Percentiles rank a stretch among this genome's conserved stretches.
Evolutionary conservation across 2,797 vertebrate genomes (phyloP).

Genomic region (Luscinia luscinia): DNA sequence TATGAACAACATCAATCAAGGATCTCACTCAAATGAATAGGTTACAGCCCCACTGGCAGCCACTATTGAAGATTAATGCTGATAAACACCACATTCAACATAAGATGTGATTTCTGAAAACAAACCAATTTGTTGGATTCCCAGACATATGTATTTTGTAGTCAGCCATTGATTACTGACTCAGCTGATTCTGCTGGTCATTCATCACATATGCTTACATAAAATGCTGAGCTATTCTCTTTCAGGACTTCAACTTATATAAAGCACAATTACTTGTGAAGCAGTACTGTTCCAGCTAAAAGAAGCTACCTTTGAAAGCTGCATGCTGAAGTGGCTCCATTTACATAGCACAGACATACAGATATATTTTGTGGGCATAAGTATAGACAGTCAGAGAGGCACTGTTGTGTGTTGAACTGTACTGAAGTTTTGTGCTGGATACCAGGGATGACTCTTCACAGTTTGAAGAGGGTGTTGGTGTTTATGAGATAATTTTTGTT

Average conservation of each 20-base stretch:
- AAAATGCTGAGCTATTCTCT: slow-evolving; percentile 36
- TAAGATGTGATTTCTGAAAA: slow-evolving; percentile 49
- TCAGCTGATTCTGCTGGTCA: slow-evolving; percentile 47
- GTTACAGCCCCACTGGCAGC: slow-evolving; percentile 44
- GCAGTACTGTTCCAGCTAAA: background rate
- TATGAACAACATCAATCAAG: slow-evolving; percentile 46
- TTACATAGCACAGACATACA: background rate
- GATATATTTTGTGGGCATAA: background rate
- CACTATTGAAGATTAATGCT: slow-evolving; percentile 52
- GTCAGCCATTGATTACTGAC: slow-evolving; percentile 62
- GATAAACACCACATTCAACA: slow-evolving; percentile 43
- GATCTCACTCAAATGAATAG: slow-evolving; percentile 36
- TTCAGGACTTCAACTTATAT: slow-evolving; percentile 28
- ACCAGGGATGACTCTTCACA: background rate
- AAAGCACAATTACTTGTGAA: background rate
- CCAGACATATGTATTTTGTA: slow-evolving; percentile 44
- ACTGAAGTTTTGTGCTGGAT: background rate
- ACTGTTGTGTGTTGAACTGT: background rate
- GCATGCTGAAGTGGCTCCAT: background rate
- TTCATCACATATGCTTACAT: slow-evolving; percentile 45
- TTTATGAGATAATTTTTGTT: background rate
- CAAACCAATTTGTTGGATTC: slow-evolving; percentile 59
- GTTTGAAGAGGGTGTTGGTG: background rate
- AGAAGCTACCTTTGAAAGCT: slow-evolving; percentile 31
- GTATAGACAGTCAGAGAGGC: background rate